These are phyloP conservation scores for Argynnis bischoffii DNA, from an alignment of 2,888 invertebrate species.

Conservation along the genomic window DNA sequence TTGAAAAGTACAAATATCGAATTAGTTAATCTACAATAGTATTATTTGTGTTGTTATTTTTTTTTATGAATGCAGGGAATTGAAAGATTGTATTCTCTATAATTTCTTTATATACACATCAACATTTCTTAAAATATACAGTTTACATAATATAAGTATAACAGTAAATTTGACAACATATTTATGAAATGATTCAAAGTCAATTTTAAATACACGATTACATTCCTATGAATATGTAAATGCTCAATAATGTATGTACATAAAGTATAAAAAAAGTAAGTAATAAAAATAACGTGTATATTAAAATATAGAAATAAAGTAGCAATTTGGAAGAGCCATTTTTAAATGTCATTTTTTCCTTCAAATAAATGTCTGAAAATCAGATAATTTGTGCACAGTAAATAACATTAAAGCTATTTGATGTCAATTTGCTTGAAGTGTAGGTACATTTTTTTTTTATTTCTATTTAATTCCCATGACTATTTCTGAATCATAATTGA, in stretches of 20 bases:
- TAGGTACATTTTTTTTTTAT: too few species aligned
- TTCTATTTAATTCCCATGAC: too few species aligned
- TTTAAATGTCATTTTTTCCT: neutral
- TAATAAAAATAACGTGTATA: constrained; percentile 5
- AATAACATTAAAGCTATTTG: neutral
- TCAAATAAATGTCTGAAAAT: constrained; percentile 2
- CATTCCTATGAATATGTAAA: constrained; percentile 9
- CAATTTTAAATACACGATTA: constrained; percentile 2
- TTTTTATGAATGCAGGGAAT: constrained; percentile 48
- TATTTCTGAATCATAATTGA: neutral
- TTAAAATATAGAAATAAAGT: constrained; percentile 5
- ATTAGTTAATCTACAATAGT: constrained; percentile 16
- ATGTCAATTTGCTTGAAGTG: neutral
- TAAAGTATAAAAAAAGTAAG: neutral
- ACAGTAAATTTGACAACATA: constrained; percentile 42
- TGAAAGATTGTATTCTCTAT: constrained; percentile 47
- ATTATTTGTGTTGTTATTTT: constrained; percentile 40
- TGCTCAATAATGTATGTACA: constrained; percentile 8
- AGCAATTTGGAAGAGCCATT: constrained; percentile 6
- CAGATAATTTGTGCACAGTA: constrained; percentile 14
- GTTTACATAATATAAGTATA: constrained; percentile 39
- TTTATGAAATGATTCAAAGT: constrained; percentile 37
- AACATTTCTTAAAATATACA: constrained; percentile 65
- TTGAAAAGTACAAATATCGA: constrained; percentile 29
- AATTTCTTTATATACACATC: constrained; percentile 70